Evolutionary conservation across 2,888 invertebrate genomes (phyloP).

Genomic region (Vannuccia rotundouncinata): DNA sequence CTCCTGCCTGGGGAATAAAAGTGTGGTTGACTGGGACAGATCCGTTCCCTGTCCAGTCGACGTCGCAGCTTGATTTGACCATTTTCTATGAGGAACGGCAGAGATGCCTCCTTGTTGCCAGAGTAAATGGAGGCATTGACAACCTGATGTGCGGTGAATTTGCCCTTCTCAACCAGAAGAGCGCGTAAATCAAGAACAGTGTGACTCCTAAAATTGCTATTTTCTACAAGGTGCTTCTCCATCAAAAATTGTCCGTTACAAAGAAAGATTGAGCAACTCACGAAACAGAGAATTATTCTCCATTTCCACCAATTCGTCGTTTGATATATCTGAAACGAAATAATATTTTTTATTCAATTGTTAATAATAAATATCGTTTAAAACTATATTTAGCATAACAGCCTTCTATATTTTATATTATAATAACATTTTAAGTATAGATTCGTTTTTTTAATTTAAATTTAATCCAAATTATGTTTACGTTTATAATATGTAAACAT

Average conservation of each 20-base stretch:
- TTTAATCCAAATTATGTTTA: too few relatives aligned
- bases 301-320: too few relatives aligned
- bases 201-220: neutral
- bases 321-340: too few relatives aligned
- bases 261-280: neutral
- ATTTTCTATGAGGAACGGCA: neutral
- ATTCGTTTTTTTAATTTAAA: too few relatives aligned
- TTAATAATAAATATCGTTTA: too few relatives aligned
- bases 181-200: neutral
- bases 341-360: too few relatives aligned
- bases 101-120: neutral
- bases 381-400: too few relatives aligned
- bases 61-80: neutral
- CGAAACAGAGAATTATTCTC: too few relatives aligned
- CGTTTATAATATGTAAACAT: too few relatives aligned
- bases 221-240: neutral
- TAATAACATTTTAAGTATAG: too few relatives aligned
- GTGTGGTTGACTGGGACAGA: neutral
- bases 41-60: constrained; percentile 4
- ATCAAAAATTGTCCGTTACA: neutral
- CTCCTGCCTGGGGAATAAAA: neutral
- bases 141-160: neutral
- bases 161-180: neutral
- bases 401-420: too few relatives aligned
- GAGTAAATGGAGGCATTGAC: neutral